Evolutionary conservation across 2,888 invertebrate species (phyloP).

Genomic region (Flexamia atlantica): DNA sequence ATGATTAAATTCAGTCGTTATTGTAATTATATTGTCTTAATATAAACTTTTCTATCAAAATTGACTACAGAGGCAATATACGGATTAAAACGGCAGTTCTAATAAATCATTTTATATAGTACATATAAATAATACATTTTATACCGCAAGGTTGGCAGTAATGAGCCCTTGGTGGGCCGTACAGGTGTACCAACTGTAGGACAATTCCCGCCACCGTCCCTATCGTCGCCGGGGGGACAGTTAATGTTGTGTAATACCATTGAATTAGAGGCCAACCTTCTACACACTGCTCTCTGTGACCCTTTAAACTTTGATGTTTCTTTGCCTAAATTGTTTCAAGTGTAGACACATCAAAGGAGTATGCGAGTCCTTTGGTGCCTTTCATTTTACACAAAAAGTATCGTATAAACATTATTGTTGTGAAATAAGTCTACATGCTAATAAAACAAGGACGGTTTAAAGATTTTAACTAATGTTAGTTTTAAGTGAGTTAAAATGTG

Average conservation of each 20-base stretch:
- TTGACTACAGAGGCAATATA: no score
- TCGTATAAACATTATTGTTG: no score
- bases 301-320: slow-evolving; percentile 44
- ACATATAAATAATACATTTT: slow-evolving; percentile 44
- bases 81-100: not conserved
- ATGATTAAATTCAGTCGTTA: no score
- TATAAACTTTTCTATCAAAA: no score
- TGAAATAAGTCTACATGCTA: no score
- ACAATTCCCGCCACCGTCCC: slow-evolving; percentile 59
- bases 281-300: slow-evolving; percentile 29
- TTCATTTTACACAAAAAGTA: no score
- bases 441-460: no score
- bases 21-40: no score
- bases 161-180: slow-evolving; percentile 56
- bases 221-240: slow-evolving; percentile 66
- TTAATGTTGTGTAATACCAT: slow-evolving; percentile 67
- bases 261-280: slow-evolving; percentile 65
- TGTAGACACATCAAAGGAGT: not conserved
- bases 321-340: not conserved
- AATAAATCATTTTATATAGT: slow-evolving; percentile 34
- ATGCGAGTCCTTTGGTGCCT: no score
- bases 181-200: slow-evolving; percentile 58
- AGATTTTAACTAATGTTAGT: no score
- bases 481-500: no score
- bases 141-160: slow-evolving; percentile 41